phyloP scores from a whole-genome alignment of 1,140 invertebrate species.

The Drosophila truncata region DNA sequence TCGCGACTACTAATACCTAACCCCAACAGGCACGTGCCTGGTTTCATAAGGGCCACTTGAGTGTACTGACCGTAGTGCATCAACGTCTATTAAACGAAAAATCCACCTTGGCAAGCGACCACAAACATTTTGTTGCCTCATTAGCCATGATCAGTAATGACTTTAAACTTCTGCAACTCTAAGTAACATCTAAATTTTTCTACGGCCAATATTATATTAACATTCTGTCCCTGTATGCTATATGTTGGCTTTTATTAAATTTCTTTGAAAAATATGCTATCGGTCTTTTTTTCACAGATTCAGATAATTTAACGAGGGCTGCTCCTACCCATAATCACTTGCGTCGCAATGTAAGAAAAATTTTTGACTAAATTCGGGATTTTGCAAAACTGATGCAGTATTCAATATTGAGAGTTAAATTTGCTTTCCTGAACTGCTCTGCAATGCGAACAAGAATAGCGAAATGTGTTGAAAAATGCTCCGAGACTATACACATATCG shows the following conservation, averaged over 20 bases:
- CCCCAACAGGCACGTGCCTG: no score
- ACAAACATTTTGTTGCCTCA: slow-evolving; percentile 13
- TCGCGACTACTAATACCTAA: no score
- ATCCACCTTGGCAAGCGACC: slow-evolving; percentile 1
- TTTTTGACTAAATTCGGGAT: not conserved
- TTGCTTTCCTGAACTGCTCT: no score
- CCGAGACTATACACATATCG: no score
- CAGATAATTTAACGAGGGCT: not conserved
- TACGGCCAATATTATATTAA: slow-evolving; percentile 1
- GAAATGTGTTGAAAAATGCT: no score
- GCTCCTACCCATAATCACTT: slow-evolving; percentile 7
- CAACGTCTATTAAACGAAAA: not conserved
- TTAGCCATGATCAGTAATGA: slow-evolving; percentile 9
- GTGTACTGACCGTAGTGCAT: no score
- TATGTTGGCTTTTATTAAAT: not conserved
- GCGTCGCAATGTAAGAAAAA: slow-evolving; percentile 14
- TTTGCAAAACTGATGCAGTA: not conserved
- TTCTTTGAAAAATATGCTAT: slow-evolving; percentile 4
- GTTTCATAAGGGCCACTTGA: no score
- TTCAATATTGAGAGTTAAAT: no score
- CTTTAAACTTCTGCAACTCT: slow-evolving; percentile 15
- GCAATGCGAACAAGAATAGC: no score
- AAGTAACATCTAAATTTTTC: slow-evolving; percentile 6
- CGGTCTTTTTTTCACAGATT: not conserved
- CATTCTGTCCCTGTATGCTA: not conserved